Evolutionary conservation across 92 coral and sea anemone genomes (phyloP).

Genomic region (Scolanthus callimorphus): DNA sequence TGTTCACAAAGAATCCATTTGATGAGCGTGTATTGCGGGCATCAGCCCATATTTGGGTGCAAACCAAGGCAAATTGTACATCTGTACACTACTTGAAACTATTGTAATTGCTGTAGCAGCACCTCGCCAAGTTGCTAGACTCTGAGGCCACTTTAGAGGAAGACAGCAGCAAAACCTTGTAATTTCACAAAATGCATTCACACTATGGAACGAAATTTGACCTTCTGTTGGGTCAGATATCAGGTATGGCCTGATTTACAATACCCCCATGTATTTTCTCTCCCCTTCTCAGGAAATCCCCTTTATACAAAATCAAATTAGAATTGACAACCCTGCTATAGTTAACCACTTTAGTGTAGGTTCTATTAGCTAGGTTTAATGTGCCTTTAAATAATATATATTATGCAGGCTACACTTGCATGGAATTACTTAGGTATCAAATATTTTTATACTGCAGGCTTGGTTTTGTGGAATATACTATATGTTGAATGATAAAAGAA

Average conservation of each 20-base stretch:
- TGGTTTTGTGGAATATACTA: not conserved
- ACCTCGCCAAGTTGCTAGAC: not conserved
- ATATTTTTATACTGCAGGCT: not conserved
- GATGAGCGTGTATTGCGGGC: not conserved
- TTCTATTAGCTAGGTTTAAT: no score
- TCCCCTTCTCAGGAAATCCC: not conserved
- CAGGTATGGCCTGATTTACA: not conserved
- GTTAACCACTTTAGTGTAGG: no score
- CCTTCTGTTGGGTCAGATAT: not conserved
- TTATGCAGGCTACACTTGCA: not conserved
- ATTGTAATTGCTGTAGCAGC: not conserved
- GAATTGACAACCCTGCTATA: not conserved
- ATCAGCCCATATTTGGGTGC: not conserved
- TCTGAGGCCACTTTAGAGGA: not conserved
- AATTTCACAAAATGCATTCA: not conserved
- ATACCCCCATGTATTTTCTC: not conserved
- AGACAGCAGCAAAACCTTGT: constrained; percentile 1
- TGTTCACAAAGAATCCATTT: not conserved
- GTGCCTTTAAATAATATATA: not conserved
- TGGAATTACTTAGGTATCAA: not conserved
- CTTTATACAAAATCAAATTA: not conserved
- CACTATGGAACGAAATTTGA: constrained; percentile 2
- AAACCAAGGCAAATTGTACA: not conserved
- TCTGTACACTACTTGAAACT: not conserved
- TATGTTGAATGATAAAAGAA: not conserved